Percentiles rank a stretch among this genome's conserved stretches.
These are phyloP conservation scores for Xiphorhynchus erythropygius DNA, from an alignment of 2,797 vertebrate species.

Conservation along the genomic window DNA sequence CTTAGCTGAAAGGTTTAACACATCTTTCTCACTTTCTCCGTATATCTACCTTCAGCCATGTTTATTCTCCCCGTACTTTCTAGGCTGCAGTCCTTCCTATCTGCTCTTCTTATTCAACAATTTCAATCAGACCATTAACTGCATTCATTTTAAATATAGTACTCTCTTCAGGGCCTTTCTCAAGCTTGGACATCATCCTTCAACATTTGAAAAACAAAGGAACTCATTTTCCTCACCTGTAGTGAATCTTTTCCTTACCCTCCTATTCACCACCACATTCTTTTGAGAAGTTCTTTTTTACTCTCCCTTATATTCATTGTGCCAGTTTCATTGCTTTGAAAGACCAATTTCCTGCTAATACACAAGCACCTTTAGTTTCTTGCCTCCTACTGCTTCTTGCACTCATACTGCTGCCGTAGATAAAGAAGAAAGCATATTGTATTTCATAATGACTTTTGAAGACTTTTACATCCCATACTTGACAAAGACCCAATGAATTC, in stretches of 20 bases:
- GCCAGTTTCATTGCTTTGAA: background rate
- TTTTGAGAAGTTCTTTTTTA: background rate
- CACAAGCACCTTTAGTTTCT: background rate
- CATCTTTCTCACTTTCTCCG: background rate
- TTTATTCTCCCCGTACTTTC: background rate
- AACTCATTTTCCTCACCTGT: background rate
- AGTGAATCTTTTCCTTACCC: background rate
- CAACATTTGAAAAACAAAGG: background rate
- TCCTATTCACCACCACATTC: background rate
- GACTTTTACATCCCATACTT: background rate
- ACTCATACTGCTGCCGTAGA: background rate
- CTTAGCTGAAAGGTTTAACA: background rate
- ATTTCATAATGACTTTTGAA: background rate
- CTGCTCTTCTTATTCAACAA: background rate
- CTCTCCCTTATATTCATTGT: background rate
- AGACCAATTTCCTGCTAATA: background rate
- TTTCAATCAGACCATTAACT: background rate
- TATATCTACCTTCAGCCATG: background rate
- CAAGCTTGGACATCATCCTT: background rate
- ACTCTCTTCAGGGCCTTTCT: background rate
- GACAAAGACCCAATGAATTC: background rate
- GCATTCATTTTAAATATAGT: background rate
- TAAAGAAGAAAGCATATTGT: background rate
- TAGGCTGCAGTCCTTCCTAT: background rate
- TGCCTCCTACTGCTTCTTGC: background rate